phyloP scores from a whole-genome alignment of 1,140 invertebrate species.

The Luehdorfia chinensis region DNA sequence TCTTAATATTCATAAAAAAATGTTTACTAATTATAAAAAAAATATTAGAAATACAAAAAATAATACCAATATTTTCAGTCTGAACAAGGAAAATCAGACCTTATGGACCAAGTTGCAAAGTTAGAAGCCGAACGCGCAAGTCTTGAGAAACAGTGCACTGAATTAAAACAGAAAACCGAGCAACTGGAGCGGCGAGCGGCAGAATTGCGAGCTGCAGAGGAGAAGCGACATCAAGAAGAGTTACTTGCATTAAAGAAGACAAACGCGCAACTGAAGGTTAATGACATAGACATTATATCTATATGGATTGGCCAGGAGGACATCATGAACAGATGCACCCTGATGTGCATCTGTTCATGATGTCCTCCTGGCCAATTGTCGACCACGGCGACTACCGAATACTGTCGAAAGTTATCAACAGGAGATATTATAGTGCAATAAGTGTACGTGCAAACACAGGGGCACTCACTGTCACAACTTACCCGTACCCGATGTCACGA shows the following conservation, averaged over 20 bases:
- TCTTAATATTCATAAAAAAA: too few relatives aligned
- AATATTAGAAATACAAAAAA: too few relatives aligned
- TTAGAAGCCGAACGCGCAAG: constrained; percentile 84
- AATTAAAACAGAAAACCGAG: constrained; percentile 90
- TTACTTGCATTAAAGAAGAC: constrained; percentile 94
- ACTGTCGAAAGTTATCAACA: too few relatives aligned
- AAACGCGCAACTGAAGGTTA: constrained; percentile 93
- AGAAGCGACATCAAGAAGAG: constrained; percentile 95
- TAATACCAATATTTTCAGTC: constrained; percentile 69
- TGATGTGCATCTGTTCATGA: neutral
- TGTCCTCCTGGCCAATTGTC: neutral
- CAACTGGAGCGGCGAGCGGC: constrained; percentile 90
- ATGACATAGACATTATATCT: too few relatives aligned
- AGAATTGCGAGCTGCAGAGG: constrained; percentile 90
- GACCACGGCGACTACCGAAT: too few relatives aligned
- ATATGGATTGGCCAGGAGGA: too few relatives aligned
- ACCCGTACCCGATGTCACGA: too few relatives aligned
- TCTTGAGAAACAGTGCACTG: constrained; percentile 87
- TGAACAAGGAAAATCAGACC: constrained; percentile 81
- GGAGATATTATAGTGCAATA: too few relatives aligned
- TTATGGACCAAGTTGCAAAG: constrained; percentile 77
- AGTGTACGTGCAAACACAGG: too few relatives aligned
- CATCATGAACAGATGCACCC: too few relatives aligned
- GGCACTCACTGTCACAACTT: too few relatives aligned
- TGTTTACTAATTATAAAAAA: too few relatives aligned